phyloP scores from a whole-genome alignment of 2,113 vertebrate genomes.

The Peromyscus californicus region DNA sequence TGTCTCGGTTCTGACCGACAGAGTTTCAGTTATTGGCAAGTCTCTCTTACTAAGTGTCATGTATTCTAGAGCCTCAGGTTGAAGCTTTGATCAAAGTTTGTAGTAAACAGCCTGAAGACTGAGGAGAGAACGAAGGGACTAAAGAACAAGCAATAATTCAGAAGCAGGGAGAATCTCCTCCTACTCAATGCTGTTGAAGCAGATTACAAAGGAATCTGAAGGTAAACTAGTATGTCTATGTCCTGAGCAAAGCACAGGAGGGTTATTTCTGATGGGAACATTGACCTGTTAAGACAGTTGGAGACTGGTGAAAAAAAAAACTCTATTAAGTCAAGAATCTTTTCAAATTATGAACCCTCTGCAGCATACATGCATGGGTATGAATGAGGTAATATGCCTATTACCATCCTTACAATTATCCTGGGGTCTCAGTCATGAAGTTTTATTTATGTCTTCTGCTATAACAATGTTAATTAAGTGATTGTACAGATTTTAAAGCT shows the following conservation, averaged over 20 bases:
- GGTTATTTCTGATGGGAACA: background rate
- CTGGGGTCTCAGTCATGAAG: background rate
- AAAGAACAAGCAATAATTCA: background rate
- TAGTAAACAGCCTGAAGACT: background rate
- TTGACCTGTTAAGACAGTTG: background rate
- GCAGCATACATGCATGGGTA: background rate
- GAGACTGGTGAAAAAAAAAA: background rate
- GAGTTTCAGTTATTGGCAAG: background rate
- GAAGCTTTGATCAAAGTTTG: background rate
- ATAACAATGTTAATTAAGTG: background rate
- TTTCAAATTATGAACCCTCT: conserved; percentile 33
- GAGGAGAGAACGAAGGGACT: background rate
- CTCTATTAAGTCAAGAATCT: conserved; percentile 1
- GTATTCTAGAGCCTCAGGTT: background rate
- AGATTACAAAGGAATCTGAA: background rate
- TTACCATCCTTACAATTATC: background rate
- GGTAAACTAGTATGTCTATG: background rate
- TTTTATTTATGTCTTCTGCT: background rate
- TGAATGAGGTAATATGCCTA: background rate
- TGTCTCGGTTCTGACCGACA: background rate
- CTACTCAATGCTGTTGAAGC: background rate
- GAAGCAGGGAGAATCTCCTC: background rate
- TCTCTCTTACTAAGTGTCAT: background rate
- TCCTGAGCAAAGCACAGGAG: background rate
- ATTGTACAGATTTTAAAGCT: background rate